phyloP scores from a whole-genome alignment of 2,797 vertebrate genomes.

The Podarcis siculus region DNA sequence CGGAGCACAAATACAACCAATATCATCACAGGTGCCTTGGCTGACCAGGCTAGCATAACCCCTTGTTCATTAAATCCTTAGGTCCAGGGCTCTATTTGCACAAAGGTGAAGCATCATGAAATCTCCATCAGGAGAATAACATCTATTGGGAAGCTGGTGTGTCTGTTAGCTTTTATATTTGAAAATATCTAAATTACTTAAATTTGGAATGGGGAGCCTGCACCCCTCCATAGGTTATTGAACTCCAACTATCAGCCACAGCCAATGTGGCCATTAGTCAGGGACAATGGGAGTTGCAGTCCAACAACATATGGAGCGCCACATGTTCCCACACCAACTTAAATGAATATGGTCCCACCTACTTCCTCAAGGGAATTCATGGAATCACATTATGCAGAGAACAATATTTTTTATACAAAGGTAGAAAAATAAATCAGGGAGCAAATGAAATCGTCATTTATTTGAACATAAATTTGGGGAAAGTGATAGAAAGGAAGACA shows the following conservation, averaged over 20 bases:
- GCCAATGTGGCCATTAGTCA: too few species aligned
- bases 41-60: too few species aligned
- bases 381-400: not conserved
- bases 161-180: not conserved
- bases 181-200: too few species aligned
- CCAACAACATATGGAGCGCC: too few species aligned
- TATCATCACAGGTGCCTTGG: not conserved
- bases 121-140: too few species aligned
- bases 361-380: not conserved
- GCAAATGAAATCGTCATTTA: not conserved
- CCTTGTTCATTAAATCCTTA: not conserved
- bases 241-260: too few species aligned
- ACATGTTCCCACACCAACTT: too few species aligned
- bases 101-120: not conserved
- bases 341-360: not conserved
- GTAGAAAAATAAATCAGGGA: not conserved
- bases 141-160: too few species aligned
- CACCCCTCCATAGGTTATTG: too few species aligned
- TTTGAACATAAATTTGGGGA: not conserved
- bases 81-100: not conserved
- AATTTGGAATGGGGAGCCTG: too few species aligned
- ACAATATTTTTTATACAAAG: not conserved
- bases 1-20: slow-evolving; percentile 10
- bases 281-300: too few species aligned
- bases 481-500: not conserved